phyloP scores from a whole-genome alignment of 2,797 vertebrate species.

The Parotocinclus haroldoi region DNA sequence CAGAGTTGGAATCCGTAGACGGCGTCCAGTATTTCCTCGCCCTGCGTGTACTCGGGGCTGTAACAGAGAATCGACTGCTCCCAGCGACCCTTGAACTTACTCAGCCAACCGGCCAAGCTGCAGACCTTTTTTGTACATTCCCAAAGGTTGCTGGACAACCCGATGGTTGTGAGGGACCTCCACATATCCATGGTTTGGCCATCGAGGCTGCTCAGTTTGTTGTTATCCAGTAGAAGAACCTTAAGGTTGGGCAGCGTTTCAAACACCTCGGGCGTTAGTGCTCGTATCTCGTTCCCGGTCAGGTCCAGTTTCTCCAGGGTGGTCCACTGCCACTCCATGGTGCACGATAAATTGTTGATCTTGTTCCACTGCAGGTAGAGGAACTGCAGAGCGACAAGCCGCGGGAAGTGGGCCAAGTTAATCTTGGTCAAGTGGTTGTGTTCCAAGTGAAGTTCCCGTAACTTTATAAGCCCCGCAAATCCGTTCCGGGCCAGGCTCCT shows the following conservation, averaged over 20 bases:
- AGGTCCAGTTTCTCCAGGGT: conserved; percentile 96
- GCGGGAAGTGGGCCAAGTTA: conserved; percentile 98
- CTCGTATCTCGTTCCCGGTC: conserved; percentile 92
- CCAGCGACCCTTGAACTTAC: conserved; percentile 95
- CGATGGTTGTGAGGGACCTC: conserved; percentile 84
- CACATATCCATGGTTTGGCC: conserved; percentile 86
- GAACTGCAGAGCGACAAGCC: conserved; percentile 91
- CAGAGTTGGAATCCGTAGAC: conserved; percentile 98
- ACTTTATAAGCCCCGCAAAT: conserved; percentile 97
- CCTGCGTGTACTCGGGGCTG: conserved; percentile 93
- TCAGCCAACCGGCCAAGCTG: conserved; percentile 90
- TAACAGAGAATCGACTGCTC: conserved; percentile 96
- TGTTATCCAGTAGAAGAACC: conserved; percentile 95
- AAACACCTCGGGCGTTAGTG: conserved; percentile 88
- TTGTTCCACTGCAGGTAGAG: conserved; percentile 99
- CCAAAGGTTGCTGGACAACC: conserved; percentile 95
- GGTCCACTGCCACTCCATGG: conserved; percentile 97
- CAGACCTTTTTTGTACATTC: conserved; percentile 98
- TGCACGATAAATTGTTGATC: conserved; percentile 94
- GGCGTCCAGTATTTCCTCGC: conserved; percentile 97
- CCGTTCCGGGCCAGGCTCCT: conserved; percentile 96
- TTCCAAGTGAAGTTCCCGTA: conserved; percentile 97
- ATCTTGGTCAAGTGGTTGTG: conserved; percentile 99
- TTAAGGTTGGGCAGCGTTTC: conserved; percentile 96
- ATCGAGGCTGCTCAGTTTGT: conserved; percentile 91